Percentiles rank a stretch among this genome's conserved stretches.
Evolutionary conservation across 2,797 vertebrate species (phyloP).

Genomic region (Gastrophryne carolinensis): DNA sequence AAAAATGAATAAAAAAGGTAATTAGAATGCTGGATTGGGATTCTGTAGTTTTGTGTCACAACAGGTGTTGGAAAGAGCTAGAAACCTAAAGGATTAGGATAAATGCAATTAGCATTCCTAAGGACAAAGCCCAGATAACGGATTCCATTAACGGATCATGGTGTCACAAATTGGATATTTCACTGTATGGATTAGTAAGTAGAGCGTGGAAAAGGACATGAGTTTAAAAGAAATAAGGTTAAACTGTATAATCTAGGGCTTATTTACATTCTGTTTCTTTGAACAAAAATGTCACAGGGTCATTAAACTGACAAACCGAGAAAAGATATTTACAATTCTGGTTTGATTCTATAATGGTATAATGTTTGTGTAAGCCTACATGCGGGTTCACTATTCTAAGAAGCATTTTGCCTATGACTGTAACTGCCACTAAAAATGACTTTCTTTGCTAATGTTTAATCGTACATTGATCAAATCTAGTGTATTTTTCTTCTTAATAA

Average conservation of each 20-base stretch:
- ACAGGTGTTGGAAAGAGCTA: conserved; percentile 18
- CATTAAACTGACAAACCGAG: too few relatives aligned
- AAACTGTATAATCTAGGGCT: not conserved
- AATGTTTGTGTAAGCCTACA: too few relatives aligned
- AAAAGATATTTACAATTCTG: too few relatives aligned
- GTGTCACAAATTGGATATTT: conserved; percentile 42
- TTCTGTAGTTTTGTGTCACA: not conserved
- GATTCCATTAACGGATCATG: conserved; percentile 45
- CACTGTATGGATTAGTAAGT: conserved; percentile 33
- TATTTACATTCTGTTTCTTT: too few relatives aligned
- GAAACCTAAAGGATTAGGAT: conserved; percentile 43
- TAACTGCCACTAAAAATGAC: too few relatives aligned
- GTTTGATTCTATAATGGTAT: too few relatives aligned
- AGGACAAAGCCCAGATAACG: conserved; percentile 40
- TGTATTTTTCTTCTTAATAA: too few relatives aligned
- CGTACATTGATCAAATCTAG: too few relatives aligned
- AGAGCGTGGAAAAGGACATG: not conserved
- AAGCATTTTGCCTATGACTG: too few relatives aligned
- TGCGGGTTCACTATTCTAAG: too few relatives aligned
- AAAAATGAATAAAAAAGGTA: not conserved
- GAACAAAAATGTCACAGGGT: too few relatives aligned
- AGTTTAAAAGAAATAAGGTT: not conserved
- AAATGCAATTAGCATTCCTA: conserved; percentile 30
- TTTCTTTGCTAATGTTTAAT: too few relatives aligned
- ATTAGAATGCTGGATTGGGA: not conserved